phyloP scores from a whole-genome alignment of 2,888 invertebrate genomes.

The Stenurella melanura region DNA sequence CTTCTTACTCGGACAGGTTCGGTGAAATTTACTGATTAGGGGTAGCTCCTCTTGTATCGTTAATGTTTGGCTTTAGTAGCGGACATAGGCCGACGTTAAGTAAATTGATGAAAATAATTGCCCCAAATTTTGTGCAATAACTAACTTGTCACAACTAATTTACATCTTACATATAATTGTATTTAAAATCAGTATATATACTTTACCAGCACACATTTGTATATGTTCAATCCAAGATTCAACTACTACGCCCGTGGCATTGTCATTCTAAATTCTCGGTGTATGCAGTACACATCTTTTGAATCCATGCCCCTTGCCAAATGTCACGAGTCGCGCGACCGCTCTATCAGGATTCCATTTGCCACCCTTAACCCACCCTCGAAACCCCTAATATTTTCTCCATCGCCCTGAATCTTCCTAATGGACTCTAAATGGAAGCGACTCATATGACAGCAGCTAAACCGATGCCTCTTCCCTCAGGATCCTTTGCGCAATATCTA shows the following conservation, averaged over 20 bases:
- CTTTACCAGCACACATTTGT: too few species aligned
- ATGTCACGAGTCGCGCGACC: constrained; percentile 65
- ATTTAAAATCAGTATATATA: background rate
- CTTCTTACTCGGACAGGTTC: too few species aligned
- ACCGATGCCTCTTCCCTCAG: constrained; percentile 51
- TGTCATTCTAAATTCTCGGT: constrained; percentile 52
- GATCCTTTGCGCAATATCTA: constrained; percentile 63
- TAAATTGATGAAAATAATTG: too few species aligned
- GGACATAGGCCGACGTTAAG: too few species aligned
- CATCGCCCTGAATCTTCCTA: constrained; percentile 68
- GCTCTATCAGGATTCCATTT: constrained; percentile 65
- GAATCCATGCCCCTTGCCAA: constrained; percentile 67
- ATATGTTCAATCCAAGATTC: background rate
- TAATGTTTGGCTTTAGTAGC: too few species aligned
- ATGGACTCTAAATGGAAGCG: constrained; percentile 71
- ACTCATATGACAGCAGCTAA: constrained; percentile 67
- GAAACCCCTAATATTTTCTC: constrained; percentile 68
- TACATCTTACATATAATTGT: background rate
- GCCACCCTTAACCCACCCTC: constrained; percentile 49
- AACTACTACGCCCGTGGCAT: constrained; percentile 32
- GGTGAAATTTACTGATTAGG: too few species aligned
- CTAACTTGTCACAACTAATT: too few species aligned
- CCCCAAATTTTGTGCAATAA: too few species aligned
- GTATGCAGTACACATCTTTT: constrained; percentile 64
- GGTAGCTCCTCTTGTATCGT: too few species aligned